These are phyloP conservation scores for Pygoscelis antarcticus DNA, from an alignment of 2,113 vertebrate genomes.

Conservation along the genomic window DNA sequence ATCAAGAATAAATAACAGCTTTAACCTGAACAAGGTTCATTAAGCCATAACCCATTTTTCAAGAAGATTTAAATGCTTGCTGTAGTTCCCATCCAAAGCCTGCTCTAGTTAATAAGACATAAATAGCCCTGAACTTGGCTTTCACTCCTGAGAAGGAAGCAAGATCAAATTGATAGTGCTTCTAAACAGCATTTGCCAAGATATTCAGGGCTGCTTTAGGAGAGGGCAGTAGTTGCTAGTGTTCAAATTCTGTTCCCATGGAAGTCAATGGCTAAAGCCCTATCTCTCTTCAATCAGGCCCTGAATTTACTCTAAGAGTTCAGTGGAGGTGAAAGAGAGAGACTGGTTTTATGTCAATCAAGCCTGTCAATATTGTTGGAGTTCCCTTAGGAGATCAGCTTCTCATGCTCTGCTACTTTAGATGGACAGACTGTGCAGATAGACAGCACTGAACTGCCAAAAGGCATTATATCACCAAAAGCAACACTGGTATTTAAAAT, in stretches of 20 bases:
- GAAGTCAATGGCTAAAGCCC: constrained; percentile 20
- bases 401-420: constrained; percentile 19
- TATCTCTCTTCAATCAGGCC: constrained; percentile 7
- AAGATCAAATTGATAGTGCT: constrained; percentile 32
- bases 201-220: constrained; percentile 28
- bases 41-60: constrained; percentile 36
- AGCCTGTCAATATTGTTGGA: background rate
- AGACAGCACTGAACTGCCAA: constrained; percentile 4
- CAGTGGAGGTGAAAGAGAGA: constrained; percentile 23
- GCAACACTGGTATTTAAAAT: background rate
- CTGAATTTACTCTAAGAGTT: constrained; percentile 26
- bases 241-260: constrained; percentile 18
- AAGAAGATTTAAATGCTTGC: constrained; percentile 22
- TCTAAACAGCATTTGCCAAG: constrained; percentile 58
- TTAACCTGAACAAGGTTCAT: constrained; percentile 38
- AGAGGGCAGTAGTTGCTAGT: background rate
- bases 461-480: background rate
- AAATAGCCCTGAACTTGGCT: constrained; percentile 47
- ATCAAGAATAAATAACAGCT: constrained; percentile 51
- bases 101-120: constrained; percentile 38
- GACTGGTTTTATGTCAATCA: constrained; percentile 18
- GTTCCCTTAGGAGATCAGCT: constrained; percentile 35
- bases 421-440: constrained; percentile 7
- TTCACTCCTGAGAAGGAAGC: constrained; percentile 45
- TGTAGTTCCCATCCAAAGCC: constrained; percentile 9